phyloP scores from a whole-genome alignment of 2,113 vertebrate genomes.

The Mormyrus iriodes region DNA sequence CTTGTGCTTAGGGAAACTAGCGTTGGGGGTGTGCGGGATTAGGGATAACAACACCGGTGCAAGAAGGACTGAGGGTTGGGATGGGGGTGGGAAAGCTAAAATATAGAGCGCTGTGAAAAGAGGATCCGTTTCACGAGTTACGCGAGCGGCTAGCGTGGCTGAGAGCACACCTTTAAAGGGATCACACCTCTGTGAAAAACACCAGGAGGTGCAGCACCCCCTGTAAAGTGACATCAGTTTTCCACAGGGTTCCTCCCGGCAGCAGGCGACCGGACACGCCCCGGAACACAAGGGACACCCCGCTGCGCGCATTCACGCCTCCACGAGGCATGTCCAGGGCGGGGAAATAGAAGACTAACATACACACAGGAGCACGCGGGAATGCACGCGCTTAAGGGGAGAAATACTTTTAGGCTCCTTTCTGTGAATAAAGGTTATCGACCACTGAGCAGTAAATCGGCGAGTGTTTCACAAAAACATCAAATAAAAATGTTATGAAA shows the following conservation, averaged over 20 bases:
- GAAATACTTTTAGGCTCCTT: constrained; percentile 27
- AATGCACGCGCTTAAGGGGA: constrained; percentile 27
- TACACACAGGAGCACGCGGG: not conserved
- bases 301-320: constrained; percentile 27
- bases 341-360: not conserved
- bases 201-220: constrained; percentile 17
- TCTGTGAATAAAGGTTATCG: constrained; percentile 32
- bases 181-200: constrained; percentile 36
- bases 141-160: constrained; percentile 29
- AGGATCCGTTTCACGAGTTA: not conserved
- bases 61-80: not conserved
- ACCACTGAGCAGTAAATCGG: constrained; percentile 38
- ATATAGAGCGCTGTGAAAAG: not conserved
- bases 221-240: constrained; percentile 28
- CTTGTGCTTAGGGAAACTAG: constrained; percentile 42
- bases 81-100: not conserved
- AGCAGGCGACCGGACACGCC: not conserved
- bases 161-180: constrained; percentile 21
- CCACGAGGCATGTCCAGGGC: constrained; percentile 24
- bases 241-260: constrained; percentile 25
- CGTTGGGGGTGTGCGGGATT: constrained; percentile 13
- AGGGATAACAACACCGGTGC: not conserved
- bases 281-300: not conserved
- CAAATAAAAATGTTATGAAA: constrained; percentile 29
- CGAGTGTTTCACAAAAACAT: constrained; percentile 38